Evolutionary conservation across 1,140 invertebrate genomes (phyloP), one percentile per base, ranked within the genome.

Genomic region (Drosophila tropicalis): DNA sequence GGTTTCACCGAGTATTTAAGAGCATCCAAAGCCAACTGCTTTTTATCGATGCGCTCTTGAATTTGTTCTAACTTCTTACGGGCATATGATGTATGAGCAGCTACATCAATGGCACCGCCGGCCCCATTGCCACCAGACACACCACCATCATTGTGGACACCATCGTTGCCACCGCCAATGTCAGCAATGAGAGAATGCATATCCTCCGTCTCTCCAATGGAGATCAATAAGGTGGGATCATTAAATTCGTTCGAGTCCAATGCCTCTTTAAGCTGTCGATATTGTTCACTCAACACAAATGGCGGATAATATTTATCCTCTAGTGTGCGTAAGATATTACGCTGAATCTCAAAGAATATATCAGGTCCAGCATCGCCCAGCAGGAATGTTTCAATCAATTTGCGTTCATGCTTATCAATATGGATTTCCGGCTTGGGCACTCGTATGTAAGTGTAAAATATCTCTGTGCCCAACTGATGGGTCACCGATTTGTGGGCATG

Each of bases 221-320:
- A 62, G 67, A 90, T 72, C 1, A 91, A 47, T 60, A 92, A 81
- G 64, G 91, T 91, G 79, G 91, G 90, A 82, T 91, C 90, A 25
- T 87, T 91, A 39, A 91, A 94, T 90, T 95, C 95, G 93, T 96
- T 95, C 65, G 94, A 94, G 71, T 95, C 94, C 12, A 96, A 93
- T 25, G 95, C 95, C 68, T 94, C 94, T 56, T 96, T 93, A 91
- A 97, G 94, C 77, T 95, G 94, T 76, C 96, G 96, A 87, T 98
- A 98, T 73, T 96, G 95, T 62, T 97, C 96, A 87, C 96, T 98
- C 7, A 97, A 94, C 44, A 98, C 93, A 91, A 98, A 98, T 0
- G 96, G 95, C 34, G 96, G 95, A 93, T 98, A 98, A 92, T 98
- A 96, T 86, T 97, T 96, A 62, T 97, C 95, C 91, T 98, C 96